Percentiles rank a stretch among this genome's conserved stretches.
Conservation (phyloP, 2,888 invertebrate genomes). For the Teinopalpus imperialis region DNA sequence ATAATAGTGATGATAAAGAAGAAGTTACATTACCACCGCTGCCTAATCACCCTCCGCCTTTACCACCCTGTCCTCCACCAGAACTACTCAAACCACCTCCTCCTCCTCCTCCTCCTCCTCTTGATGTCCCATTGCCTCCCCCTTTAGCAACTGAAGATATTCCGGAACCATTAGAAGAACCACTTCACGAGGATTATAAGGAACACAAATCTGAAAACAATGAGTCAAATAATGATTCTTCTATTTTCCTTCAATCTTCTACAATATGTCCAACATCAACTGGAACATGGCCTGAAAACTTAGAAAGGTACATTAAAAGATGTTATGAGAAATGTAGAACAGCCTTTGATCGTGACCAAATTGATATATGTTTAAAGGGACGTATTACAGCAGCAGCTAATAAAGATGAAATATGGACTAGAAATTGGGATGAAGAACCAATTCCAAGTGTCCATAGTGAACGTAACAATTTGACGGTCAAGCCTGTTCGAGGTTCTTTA, state of each 20-base stretch:
- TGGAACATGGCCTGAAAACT: constrained; percentile 89
- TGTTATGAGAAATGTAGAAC: constrained; percentile 96
- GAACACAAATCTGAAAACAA: constrained; percentile 44
- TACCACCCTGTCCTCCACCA: constrained; percentile 77
- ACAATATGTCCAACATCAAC: constrained; percentile 56
- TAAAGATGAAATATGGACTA: constrained; percentile 92
- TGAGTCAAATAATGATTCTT: constrained; percentile 51
- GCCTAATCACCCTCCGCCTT: constrained; percentile 78
- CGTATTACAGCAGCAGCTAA: constrained; percentile 95
- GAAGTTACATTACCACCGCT: constrained; percentile 69
- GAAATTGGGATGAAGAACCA: constrained; percentile 97
- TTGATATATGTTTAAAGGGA: constrained; percentile 96
- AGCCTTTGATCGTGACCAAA: constrained; percentile 94
- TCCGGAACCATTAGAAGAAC: constrained; percentile 59
- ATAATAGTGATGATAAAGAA: constrained; percentile 76
- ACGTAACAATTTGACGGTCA: constrained; percentile 85
- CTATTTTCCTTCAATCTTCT: constrained; percentile 58
- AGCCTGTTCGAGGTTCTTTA: constrained; percentile 81
- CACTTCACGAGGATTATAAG: constrained; percentile 36
- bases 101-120: constrained; percentile 46
- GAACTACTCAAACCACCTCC: constrained; percentile 59
- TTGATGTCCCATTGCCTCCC: constrained; percentile 69
- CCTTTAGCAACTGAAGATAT: constrained; percentile 69
- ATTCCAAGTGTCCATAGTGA: constrained; percentile 94
- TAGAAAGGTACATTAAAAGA: constrained; percentile 93